Evolutionary conservation across 2,113 vertebrate species (phyloP).

Genomic region (Scatophagus argus): DNA sequence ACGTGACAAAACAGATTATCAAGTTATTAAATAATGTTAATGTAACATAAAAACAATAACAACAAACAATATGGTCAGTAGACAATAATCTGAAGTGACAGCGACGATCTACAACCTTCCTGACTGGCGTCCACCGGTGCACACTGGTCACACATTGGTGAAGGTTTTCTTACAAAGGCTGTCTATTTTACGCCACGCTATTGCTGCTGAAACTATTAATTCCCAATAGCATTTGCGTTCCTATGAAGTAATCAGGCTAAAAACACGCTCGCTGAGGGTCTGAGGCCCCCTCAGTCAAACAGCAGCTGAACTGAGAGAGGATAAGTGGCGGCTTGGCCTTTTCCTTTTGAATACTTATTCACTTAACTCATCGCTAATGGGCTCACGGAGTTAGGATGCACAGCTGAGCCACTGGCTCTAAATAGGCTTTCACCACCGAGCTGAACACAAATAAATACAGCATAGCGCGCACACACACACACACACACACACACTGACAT

Average conservation of each 20-base stretch:
- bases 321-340: slow-evolving; percentile 40
- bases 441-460: slow-evolving; percentile 59
- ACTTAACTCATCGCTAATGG: slow-evolving; percentile 58
- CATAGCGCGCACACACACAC: slow-evolving; percentile 12
- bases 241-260: slow-evolving; percentile 2
- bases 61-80: background rate
- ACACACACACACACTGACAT: slow-evolving; percentile 16
- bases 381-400: slow-evolving; percentile 42
- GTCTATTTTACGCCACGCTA: slow-evolving; percentile 27
- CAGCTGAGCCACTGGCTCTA: slow-evolving; percentile 53
- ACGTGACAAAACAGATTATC: background rate
- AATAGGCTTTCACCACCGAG: slow-evolving; percentile 28
- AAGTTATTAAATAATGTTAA: background rate
- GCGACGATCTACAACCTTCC: background rate
- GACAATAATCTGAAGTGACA: background rate
- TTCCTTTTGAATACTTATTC: slow-evolving; percentile 62
- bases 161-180: slow-evolving; percentile 13
- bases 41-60: slow-evolving; percentile 14
- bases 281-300: slow-evolving; percentile 55
- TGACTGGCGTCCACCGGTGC: slow-evolving; percentile 10
- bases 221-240: slow-evolving; percentile 24
- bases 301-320: slow-evolving; percentile 60
- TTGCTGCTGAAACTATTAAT: slow-evolving; percentile 13
- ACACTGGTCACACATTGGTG: background rate
- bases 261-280: slow-evolving; percentile 26